phyloP scores from a whole-genome alignment of 2,888 invertebrate species.

The Protodeltote pygarga region DNA sequence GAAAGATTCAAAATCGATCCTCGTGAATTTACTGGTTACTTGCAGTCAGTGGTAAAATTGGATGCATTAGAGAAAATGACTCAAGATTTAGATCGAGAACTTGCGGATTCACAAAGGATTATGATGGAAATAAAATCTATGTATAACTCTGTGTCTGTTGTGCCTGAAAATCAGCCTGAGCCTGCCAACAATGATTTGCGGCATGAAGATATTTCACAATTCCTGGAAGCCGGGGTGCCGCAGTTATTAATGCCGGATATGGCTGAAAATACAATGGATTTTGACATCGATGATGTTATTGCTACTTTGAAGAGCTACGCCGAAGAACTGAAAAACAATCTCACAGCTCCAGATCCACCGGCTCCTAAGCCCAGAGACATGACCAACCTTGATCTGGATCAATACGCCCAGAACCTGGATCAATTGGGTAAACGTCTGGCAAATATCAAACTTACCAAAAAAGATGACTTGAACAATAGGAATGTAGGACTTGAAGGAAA shows the following conservation, averaged over 20 bases:
- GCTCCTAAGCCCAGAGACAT: slow-evolving; percentile 44
- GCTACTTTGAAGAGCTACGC: slow-evolving; percentile 68
- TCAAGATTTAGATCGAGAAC: slow-evolving; percentile 67
- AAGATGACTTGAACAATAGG: slow-evolving; percentile 53
- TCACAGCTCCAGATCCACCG: slow-evolving; percentile 43
- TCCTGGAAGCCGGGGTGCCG: slow-evolving; percentile 66
- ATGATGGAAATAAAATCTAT: slow-evolving; percentile 72
- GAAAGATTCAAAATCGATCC: slow-evolving; percentile 49
- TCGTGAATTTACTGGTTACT: slow-evolving; percentile 62
- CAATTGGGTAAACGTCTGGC: slow-evolving; percentile 71
- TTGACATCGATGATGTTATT: slow-evolving; percentile 69
- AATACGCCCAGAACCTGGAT: slow-evolving; percentile 70
- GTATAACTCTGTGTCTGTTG: slow-evolving; percentile 60
- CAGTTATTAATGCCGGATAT: slow-evolving; percentile 72
- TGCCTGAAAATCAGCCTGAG: slow-evolving; percentile 20
- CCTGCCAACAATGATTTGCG: slow-evolving; percentile 46
- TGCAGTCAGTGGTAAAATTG: slow-evolving; percentile 68
- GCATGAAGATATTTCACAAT: slow-evolving; percentile 66
- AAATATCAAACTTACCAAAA: slow-evolving; percentile 65
- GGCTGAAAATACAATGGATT: slow-evolving; percentile 57
- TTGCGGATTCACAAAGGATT: slow-evolving; percentile 71
- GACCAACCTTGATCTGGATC: slow-evolving; percentile 62
- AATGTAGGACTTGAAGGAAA: slow-evolving; percentile 71
- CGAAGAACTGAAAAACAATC: slow-evolving; percentile 69
- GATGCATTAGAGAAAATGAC: slow-evolving; percentile 74